A percentile compares a stretch with the other conserved stretches of the same genome.
These are phyloP conservation scores for Pseudococcus viburni DNA, from an alignment of 2,888 invertebrate species.

Conservation along the genomic window DNA sequence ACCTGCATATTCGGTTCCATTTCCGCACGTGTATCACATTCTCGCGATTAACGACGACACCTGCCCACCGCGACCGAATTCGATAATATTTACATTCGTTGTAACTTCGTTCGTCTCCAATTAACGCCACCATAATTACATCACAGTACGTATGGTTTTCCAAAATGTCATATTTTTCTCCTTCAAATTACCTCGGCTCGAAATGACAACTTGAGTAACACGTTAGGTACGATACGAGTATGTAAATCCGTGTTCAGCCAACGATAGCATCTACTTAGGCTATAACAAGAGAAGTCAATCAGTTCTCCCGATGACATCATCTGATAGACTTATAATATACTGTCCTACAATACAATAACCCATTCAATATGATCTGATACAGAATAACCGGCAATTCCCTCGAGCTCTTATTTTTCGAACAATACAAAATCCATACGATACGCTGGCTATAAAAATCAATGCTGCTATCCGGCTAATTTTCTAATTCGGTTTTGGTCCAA, in stretches of 20 bases:
- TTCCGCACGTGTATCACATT: neutral
- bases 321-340: constrained; percentile 42
- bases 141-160: neutral
- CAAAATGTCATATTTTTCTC: neutral
- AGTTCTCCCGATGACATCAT: constrained; percentile 44
- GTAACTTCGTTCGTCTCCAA: neutral
- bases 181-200: neutral
- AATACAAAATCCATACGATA: neutral
- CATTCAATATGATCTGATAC: constrained; percentile 30
- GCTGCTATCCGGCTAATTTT: constrained; percentile 13
- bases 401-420: neutral
- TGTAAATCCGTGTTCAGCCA: constrained; percentile 13
- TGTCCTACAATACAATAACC: constrained; percentile 38
- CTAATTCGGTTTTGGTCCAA: constrained; percentile 1
- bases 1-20: neutral
- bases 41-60: neutral
- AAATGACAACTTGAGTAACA: neutral
- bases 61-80: neutral
- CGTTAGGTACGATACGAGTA: neutral
- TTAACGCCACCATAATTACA: constrained; percentile 22
- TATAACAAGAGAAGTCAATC: constrained; percentile 34
- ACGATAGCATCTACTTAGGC: neutral
- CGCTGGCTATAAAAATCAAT: constrained; percentile 24
- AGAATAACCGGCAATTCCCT: neutral
- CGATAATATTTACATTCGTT: neutral